Percentiles rank a stretch among this genome's conserved stretches.
Conservation (phyloP, 2,888 invertebrate genomes). For the Omphaloscelis lunosa region DNA sequence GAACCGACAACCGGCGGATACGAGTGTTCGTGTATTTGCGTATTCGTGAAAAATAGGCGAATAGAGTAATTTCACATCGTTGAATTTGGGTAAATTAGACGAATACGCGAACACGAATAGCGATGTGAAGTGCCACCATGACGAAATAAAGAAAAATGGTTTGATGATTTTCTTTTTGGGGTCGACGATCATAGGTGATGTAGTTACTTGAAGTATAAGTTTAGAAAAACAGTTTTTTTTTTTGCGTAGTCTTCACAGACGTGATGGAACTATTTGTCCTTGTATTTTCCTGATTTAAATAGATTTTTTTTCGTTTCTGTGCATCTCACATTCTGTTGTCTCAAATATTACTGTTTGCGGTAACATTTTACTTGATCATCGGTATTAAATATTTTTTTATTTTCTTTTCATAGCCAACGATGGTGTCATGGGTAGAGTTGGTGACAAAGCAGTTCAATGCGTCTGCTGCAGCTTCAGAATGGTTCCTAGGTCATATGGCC, state of each 20-base stretch:
- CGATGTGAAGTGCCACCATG: too few relatives aligned
- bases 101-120: too few relatives aligned
- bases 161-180: neutral
- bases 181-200: rapidly evolving
- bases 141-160: neutral
- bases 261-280: neutral
- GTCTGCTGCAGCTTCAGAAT: slow-evolving; percentile 96
- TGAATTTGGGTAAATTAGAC: too few relatives aligned
- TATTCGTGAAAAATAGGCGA: too few relatives aligned
- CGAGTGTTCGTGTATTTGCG: too few relatives aligned
- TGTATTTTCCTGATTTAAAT: neutral
- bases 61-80: too few relatives aligned
- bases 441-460: slow-evolving; percentile 98
- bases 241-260: neutral
- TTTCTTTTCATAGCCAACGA: slow-evolving; percentile 93
- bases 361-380: neutral
- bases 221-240: neutral
- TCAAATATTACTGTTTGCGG: neutral
- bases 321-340: too few relatives aligned
- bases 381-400: neutral
- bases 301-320: neutral
- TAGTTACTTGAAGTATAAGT: neutral
- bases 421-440: slow-evolving; percentile 99
- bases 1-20: too few relatives aligned
- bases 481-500: slow-evolving; percentile 98